Conservation (phyloP, 2,888 invertebrate species). For the Synergus itoensis region DNA sequence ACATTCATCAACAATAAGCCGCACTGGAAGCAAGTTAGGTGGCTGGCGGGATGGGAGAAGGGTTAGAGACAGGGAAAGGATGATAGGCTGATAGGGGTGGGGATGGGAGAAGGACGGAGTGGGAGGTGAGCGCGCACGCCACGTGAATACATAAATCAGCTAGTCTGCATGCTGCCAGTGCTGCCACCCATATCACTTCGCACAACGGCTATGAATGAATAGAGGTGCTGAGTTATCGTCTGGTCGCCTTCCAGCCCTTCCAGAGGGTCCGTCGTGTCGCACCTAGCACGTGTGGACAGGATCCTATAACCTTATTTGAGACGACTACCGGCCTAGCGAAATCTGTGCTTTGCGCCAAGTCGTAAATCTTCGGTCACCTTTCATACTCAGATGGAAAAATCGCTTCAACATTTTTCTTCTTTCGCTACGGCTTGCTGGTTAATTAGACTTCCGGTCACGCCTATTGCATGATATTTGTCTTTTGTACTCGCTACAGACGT, state of each 20-base stretch:
- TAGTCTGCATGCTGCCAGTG: constrained; percentile 65
- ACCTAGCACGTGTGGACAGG: constrained; percentile 45
- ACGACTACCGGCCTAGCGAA: constrained; percentile 51
- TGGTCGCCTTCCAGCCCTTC: constrained; percentile 51
- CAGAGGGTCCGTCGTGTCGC: constrained; percentile 49
- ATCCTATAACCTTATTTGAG: constrained; percentile 44
- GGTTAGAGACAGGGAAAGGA: constrained; percentile 46
- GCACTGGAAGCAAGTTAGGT: constrained; percentile 49
- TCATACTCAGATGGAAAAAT: constrained; percentile 46
- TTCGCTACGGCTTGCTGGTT: not conserved
- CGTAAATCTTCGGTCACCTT: constrained; percentile 61
- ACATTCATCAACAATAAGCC: constrained; percentile 67
- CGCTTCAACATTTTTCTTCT: not conserved
- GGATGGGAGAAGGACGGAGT: constrained; percentile 45
- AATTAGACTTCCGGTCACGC: not conserved
- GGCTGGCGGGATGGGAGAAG: constrained; percentile 37
- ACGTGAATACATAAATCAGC: constrained; percentile 70
- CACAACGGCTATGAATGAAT: constrained; percentile 70
- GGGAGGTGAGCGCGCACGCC: constrained; percentile 58
- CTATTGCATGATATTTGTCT: not conserved
- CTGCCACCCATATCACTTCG: constrained; percentile 69
- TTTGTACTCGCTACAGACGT: not conserved
- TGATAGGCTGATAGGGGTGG: constrained; percentile 14
- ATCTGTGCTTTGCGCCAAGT: constrained; percentile 59
- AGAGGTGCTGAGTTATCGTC: constrained; percentile 70